Conservation (phyloP, 2,113 vertebrate species). For the Strigops habroptila region DNA sequence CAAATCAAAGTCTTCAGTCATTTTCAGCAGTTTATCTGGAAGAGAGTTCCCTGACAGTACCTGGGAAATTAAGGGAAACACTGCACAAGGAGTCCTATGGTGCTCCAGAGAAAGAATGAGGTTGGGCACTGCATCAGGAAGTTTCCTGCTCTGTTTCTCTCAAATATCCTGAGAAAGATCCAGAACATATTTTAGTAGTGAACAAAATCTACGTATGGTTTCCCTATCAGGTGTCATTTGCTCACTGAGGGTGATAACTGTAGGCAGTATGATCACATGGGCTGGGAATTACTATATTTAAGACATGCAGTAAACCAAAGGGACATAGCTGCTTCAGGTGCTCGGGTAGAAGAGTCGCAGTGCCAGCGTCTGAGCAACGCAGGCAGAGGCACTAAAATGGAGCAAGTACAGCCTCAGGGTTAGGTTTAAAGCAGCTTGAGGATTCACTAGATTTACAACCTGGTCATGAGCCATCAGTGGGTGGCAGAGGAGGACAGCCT, state of each 20-base stretch:
- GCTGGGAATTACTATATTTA: not conserved
- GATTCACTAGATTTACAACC: not conserved
- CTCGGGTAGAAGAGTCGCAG: not conserved
- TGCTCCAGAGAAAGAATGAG: not conserved
- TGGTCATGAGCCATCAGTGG: not conserved
- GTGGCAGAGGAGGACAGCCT: not conserved
- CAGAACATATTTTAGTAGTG: not conserved
- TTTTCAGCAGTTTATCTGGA: not conserved
- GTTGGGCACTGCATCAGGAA: not conserved
- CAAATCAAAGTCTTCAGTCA: not conserved
- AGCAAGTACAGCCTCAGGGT: accelerated
- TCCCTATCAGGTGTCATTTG: accelerated
- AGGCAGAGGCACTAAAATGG: not conserved
- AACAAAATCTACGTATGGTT: not conserved
- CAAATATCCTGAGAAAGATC: not conserved
- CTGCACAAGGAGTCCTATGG: not conserved
- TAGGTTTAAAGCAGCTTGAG: not conserved
- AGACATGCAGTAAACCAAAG: not conserved
- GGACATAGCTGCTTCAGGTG: not conserved
- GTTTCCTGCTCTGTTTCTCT: not conserved
- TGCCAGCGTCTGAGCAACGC: accelerated
- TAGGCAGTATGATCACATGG: not conserved
- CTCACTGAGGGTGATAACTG: not conserved
- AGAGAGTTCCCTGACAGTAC: not conserved
- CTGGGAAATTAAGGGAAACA: not conserved